phyloP scores from a whole-genome alignment of 2,797 vertebrate genomes.

The Nyctibius grandis region DNA sequence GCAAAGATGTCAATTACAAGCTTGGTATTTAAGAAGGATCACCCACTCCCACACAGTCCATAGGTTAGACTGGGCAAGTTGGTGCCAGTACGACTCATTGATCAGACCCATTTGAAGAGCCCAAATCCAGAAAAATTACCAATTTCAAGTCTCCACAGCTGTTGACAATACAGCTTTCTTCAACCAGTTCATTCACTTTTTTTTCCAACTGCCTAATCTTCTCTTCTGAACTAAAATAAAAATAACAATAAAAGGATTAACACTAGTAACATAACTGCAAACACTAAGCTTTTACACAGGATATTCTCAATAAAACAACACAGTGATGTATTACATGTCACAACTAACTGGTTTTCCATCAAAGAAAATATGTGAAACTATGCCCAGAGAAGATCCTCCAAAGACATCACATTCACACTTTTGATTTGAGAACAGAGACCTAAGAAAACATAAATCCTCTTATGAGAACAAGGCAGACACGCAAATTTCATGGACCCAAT shows the following conservation, averaged over 20 bases:
- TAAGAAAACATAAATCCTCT: background rate
- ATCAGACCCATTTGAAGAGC: background rate
- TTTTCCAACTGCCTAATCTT: constrained; percentile 94
- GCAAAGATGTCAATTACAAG: background rate
- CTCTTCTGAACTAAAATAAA: constrained; percentile 85
- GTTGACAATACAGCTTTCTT: constrained; percentile 94
- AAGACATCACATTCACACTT: background rate
- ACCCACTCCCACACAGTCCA: background rate
- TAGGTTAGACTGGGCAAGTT: background rate
- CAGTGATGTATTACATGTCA: background rate
- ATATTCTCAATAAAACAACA: background rate
- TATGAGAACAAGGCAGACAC: background rate
- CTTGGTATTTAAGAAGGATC: background rate
- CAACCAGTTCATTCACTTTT: constrained; percentile 92
- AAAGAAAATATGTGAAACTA: background rate
- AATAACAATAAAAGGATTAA: background rate
- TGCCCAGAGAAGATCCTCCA: background rate
- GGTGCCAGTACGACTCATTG: background rate
- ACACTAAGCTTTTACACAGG: background rate
- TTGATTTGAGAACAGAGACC: background rate
- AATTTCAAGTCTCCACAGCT: constrained; percentile 85
- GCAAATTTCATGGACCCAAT: background rate
- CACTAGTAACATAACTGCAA: background rate
- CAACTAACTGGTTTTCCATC: background rate
- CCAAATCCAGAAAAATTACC: constrained; percentile 74